Percentiles rank a stretch among this genome's conserved stretches.
These are phyloP conservation scores for Molothrus aeneus DNA, from an alignment of 2,797 vertebrate genomes.

Conservation along the genomic window DNA sequence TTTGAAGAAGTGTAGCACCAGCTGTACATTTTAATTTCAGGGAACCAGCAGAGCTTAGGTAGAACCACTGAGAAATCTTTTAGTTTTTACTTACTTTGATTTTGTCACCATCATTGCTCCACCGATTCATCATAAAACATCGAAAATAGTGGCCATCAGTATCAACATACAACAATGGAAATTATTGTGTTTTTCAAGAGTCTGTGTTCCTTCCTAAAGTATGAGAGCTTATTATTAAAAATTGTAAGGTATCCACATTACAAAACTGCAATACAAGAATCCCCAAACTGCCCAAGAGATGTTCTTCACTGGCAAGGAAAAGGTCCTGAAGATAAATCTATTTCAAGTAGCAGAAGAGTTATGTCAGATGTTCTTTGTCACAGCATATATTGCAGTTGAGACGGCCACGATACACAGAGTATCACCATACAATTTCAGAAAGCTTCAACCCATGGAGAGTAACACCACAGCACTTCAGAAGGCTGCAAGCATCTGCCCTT, in stretches of 20 bases:
- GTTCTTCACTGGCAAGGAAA: background rate
- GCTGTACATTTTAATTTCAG: background rate
- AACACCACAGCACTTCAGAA: too few relatives aligned
- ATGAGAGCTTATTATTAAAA: background rate
- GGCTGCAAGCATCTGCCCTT: background rate
- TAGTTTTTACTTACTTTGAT: background rate
- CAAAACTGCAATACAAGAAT: background rate
- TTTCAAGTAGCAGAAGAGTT: background rate
- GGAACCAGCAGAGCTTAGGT: background rate
- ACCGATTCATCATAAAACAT: background rate
- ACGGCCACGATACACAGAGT: background rate
- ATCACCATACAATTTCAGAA: background rate
- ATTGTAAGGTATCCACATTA: background rate
- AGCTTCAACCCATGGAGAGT: too few relatives aligned
- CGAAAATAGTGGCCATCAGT: background rate
- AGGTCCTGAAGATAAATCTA: background rate
- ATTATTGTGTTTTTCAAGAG: background rate
- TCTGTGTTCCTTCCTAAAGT: background rate
- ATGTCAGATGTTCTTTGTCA: background rate
- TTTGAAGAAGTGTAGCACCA: background rate
- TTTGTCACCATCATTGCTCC: background rate
- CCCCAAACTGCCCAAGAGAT: background rate
- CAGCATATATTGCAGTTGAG: background rate
- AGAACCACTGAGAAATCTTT: background rate
- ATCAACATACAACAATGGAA: background rate